Conservation (phyloP, 2,797 vertebrate species). For the Siniperca obscura region DNA sequence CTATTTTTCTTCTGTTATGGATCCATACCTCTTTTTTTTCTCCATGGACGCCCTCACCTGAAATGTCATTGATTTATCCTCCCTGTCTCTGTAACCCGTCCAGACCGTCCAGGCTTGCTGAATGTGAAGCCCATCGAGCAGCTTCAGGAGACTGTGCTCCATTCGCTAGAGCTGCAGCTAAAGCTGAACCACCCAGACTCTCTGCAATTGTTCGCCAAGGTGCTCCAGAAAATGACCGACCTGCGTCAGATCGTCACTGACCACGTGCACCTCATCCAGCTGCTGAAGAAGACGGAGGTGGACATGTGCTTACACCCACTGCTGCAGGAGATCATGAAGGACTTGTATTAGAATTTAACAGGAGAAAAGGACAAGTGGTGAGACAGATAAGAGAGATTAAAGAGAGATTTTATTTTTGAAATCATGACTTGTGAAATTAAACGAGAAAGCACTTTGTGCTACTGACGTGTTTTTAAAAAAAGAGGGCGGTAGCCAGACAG, state of each 20-base stretch:
- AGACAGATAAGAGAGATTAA: neutral
- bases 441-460: slow-evolving; percentile 37
- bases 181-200: slow-evolving; percentile 96
- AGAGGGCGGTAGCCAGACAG: slow-evolving; percentile 40
- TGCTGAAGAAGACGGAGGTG: slow-evolving; percentile 95
- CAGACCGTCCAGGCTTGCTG: slow-evolving; percentile 96
- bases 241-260: slow-evolving; percentile 97
- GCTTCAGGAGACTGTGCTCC: slow-evolving; percentile 95
- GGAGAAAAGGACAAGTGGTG: neutral
- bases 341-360: slow-evolving; percentile 87
- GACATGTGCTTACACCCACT: slow-evolving; percentile 96
- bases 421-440: slow-evolving; percentile 43
- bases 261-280: slow-evolving; percentile 95
- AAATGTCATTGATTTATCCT: slow-evolving; percentile 8
- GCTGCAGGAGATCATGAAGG: slow-evolving; percentile 98
- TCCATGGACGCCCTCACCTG: neutral
- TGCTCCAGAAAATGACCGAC: slow-evolving; percentile 99
- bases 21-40: neutral
- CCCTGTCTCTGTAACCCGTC: slow-evolving; percentile 20
- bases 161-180: slow-evolving; percentile 96
- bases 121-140: slow-evolving; percentile 98
- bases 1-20: neutral
- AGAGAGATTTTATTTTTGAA: slow-evolving; percentile 44
- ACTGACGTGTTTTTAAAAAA: slow-evolving; percentile 19
- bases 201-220: slow-evolving; percentile 96